Percentiles rank a stretch among this genome's conserved stretches.
Evolutionary conservation across 92 coral and sea anemone species (phyloP).

Genomic region (Porites evermanni): DNA sequence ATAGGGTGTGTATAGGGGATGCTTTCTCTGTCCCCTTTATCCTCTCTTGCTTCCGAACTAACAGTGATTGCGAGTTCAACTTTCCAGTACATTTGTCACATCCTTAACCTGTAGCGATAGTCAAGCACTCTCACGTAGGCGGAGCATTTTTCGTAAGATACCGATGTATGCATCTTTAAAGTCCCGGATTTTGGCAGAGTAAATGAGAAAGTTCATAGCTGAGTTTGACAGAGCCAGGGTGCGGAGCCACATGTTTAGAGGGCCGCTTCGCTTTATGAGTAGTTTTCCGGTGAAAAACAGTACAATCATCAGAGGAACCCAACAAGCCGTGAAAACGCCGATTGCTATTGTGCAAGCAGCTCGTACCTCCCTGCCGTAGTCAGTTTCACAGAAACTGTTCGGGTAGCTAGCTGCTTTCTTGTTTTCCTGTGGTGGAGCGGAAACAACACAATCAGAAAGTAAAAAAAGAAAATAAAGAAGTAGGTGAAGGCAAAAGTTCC

Average conservation of each 20-base stretch:
- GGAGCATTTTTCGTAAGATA: constrained; percentile 14
- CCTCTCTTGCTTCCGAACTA: too few relatives aligned
- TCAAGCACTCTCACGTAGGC: not conserved
- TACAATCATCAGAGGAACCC: constrained; percentile 41
- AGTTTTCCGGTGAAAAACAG: not conserved
- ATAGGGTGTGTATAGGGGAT: too few relatives aligned
- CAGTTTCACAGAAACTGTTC: not conserved
- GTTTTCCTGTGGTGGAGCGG: not conserved
- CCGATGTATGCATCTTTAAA: constrained; percentile 31
- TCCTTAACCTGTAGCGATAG: too few relatives aligned
- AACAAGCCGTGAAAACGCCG: constrained; percentile 38
- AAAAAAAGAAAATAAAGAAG: not conserved
- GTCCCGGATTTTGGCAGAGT: constrained; percentile 29
- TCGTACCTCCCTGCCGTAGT: not conserved
- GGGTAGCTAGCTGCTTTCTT: not conserved
- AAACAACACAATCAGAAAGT: not conserved
- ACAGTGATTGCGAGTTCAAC: too few relatives aligned
- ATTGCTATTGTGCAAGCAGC: constrained; percentile 47
- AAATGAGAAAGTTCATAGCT: constrained; percentile 62
- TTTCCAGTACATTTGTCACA: too few relatives aligned
- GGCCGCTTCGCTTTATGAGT: constrained; percentile 18
- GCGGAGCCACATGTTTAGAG: constrained; percentile 59
- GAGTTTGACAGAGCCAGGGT: constrained; percentile 56
- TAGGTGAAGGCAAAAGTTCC: not conserved
- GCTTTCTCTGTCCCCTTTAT: too few relatives aligned